Conservation (phyloP, 2,888 invertebrate species). For the Tiliacea aurago region DNA sequence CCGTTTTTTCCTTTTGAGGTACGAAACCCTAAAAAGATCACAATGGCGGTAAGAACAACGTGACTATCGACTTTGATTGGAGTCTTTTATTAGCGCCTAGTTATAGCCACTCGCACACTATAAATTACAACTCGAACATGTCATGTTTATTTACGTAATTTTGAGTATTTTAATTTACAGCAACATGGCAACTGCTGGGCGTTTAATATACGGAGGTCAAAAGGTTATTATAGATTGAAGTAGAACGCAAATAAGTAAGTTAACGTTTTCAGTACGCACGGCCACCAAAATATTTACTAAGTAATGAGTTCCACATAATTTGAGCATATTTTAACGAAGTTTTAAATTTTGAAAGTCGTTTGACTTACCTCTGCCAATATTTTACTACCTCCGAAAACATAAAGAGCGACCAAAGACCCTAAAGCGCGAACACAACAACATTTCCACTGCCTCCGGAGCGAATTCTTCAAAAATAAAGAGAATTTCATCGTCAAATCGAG, state of each 20-base stretch:
- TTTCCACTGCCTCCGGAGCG: constrained; percentile 51
- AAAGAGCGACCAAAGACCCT: constrained; percentile 23
- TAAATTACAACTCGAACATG: background rate
- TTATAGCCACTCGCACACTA: background rate
- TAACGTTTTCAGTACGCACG: background rate
- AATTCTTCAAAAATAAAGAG: constrained; percentile 66
- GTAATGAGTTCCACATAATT: background rate
- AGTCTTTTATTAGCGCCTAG: too few relatives aligned
- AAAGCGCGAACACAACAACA: constrained; percentile 44
- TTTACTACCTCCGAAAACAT: constrained; percentile 53
- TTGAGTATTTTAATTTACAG: constrained; percentile 31
- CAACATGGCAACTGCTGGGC: constrained; percentile 36
- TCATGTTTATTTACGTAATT: constrained; percentile 21
- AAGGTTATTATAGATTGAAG: constrained; percentile 38
- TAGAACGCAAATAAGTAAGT: constrained; percentile 38
- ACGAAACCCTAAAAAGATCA: too few relatives aligned
- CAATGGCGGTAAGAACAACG: too few relatives aligned
- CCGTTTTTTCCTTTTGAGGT: too few relatives aligned
- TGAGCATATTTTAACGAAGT: constrained; percentile 5
- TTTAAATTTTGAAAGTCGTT: constrained; percentile 28
- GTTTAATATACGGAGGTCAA: constrained; percentile 47
- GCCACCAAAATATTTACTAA: constrained; percentile 3
- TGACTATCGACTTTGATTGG: too few relatives aligned
- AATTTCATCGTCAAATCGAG: constrained; percentile 73
- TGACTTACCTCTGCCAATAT: constrained; percentile 28